Conservation (phyloP, 1,140 invertebrate genomes). For the Carposina sasakii region DNA sequence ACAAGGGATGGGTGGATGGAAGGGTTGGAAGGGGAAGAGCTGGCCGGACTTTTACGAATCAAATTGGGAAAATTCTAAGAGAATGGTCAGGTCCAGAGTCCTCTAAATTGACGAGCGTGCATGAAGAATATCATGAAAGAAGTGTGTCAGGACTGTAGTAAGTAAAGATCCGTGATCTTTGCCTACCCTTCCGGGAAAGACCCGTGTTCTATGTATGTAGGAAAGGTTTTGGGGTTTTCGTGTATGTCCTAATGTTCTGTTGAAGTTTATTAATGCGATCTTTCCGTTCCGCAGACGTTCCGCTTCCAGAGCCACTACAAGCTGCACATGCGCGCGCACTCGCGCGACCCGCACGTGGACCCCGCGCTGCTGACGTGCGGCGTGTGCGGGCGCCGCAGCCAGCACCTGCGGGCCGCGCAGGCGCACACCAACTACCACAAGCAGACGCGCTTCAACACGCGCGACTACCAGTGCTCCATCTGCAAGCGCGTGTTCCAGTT, state of each 20-base stretch:
- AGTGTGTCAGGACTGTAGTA: too few relatives aligned
- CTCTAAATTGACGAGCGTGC: too few relatives aligned
- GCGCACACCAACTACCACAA: slow-evolving; percentile 68
- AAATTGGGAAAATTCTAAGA: too few relatives aligned
- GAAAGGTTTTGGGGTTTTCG: too few relatives aligned
- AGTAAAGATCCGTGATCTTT: too few relatives aligned
- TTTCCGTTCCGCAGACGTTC: slow-evolving; percentile 50
- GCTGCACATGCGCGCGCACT: slow-evolving; percentile 63
- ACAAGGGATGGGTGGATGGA: too few relatives aligned
- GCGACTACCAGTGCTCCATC: slow-evolving; percentile 64
- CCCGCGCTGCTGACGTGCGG: slow-evolving; percentile 53
- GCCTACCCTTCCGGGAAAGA: too few relatives aligned
- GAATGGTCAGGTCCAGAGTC: too few relatives aligned
- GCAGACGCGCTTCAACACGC: slow-evolving; percentile 57
- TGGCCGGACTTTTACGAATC: too few relatives aligned
- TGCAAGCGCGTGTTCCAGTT: slow-evolving; percentile 61
- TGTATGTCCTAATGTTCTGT: background rate
- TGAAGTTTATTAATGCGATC: slow-evolving; percentile 8
- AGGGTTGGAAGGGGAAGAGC: too few relatives aligned
- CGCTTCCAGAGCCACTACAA: slow-evolving; percentile 62
- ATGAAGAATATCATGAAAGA: too few relatives aligned
- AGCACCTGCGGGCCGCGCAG: slow-evolving; percentile 62
- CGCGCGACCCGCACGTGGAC: slow-evolving; percentile 54
- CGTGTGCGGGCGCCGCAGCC: slow-evolving; percentile 58
- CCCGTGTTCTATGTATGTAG: too few relatives aligned